Conservation (phyloP, 92 coral and sea anemone species). For the Scolanthus callimorphus region DNA sequence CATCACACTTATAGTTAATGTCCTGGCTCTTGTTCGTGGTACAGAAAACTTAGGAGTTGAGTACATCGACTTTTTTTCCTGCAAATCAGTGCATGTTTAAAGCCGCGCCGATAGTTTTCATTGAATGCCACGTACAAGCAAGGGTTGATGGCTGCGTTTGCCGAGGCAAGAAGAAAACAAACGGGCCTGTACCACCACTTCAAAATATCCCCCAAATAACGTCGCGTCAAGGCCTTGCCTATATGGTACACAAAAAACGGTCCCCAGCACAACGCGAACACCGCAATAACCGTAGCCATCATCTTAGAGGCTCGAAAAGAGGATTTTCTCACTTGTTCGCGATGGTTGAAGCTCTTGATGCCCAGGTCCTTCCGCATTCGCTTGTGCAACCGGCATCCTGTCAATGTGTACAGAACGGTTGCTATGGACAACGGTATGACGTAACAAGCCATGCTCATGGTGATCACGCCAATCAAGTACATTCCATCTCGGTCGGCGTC, state of each 20-base stretch:
- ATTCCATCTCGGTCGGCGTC: slow-evolving; percentile 15
- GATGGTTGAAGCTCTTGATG: background rate
- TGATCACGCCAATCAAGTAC: slow-evolving; percentile 20
- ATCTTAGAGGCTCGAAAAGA: slow-evolving; percentile 9
- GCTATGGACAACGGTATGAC: slow-evolving; percentile 14
- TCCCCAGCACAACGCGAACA: slow-evolving; percentile 26
- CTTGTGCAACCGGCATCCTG: slow-evolving; percentile 22
- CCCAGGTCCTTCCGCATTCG: slow-evolving; percentile 1
- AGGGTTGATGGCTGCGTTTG: slow-evolving; percentile 23
- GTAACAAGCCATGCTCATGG: slow-evolving; percentile 23
- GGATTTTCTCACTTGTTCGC: slow-evolving; percentile 7
- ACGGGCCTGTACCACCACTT: slow-evolving; percentile 20
- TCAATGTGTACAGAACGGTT: slow-evolving; percentile 5
- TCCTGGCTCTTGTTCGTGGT: too few relatives aligned
- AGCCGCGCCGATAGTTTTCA: slow-evolving; percentile 17
- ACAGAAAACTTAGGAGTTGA: too few relatives aligned
- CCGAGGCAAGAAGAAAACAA: slow-evolving; percentile 17
- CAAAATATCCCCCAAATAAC: background rate
- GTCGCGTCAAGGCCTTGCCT: slow-evolving; percentile 13
- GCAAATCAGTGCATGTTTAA: slow-evolving; percentile 1
- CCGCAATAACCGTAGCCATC: slow-evolving; percentile 18
- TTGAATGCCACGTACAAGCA: slow-evolving; percentile 12
- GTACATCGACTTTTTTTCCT: background rate
- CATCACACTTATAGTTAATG: too few relatives aligned
- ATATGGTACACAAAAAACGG: slow-evolving; percentile 23